Evolutionary conservation across 30 jellyfish, hydroid and myxozoan genomes (phyloP), one percentile per base, ranked within the genome.

Genomic region (Mastigias papua): DNA sequence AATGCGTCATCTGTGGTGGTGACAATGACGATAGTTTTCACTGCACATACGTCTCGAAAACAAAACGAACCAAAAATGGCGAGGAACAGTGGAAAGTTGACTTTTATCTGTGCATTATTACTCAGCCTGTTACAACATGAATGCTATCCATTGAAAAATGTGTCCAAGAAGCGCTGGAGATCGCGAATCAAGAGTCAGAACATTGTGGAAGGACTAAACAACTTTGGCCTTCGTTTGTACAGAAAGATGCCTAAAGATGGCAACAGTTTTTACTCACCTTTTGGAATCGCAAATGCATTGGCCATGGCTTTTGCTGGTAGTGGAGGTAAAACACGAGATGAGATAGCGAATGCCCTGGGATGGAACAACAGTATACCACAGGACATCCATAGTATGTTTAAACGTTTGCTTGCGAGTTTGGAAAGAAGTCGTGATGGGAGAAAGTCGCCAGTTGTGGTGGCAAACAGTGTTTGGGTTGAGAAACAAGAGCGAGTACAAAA

Each of bases 391-490:
- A 35, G 8, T 1, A 37, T 30, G 15, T 20, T 72, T n/a, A 34
- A 22, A 20, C 27, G 35, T 26, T 72, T 72, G 5, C 25, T 72
- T 31, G 35, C 37, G 33, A 20, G 37, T 15, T 23, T 35, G 34
- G n/a, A 34, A 21, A 19, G n/a, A 1, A 54, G 3, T 54, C 74
- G 74, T 63, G 46, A 26, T 42, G 42, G 74, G 6, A 49, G n/a
- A 23, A 72, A 37, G 68, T 28, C 33, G 2, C 10, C 31, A 0
- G 15, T 89, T 5, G 60, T 69, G 20, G 46, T 64, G 29, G 97
- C 93, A 11, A 89, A 80, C 49, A 34, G 90, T 20, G 35, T 89
- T 13, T 89, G 97, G 97, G 79, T 89, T 19, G 70, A 89, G 27
- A 50, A 57, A 37, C 54, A 42, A n/a, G 78, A 48, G 46, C 20